Conservation (phyloP, 1,140 invertebrate genomes). For the Drosophila prosaltans region DNA sequence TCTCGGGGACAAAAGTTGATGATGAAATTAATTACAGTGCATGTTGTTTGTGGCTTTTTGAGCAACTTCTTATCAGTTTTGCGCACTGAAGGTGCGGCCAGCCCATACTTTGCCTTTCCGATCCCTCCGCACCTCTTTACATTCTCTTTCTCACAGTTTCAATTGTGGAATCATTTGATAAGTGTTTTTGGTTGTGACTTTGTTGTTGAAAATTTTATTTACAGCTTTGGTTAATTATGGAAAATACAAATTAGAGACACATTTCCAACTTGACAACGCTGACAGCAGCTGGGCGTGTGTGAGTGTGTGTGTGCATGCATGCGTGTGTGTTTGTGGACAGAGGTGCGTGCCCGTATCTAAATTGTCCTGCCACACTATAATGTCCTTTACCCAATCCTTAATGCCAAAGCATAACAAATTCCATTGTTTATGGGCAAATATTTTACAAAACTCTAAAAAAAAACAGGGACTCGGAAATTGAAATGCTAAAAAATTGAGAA, state of each 20-base stretch:
- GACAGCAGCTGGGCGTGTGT: constrained; percentile 5
- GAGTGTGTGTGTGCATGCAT: neutral
- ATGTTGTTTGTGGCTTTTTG: constrained; percentile 40
- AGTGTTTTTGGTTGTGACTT: constrained; percentile 36
- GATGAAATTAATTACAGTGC: constrained; percentile 67
- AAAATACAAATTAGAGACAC: constrained; percentile 49
- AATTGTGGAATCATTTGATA: constrained; percentile 37
- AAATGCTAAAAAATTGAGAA: neutral
- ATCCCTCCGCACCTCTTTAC: neutral
- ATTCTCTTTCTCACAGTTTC: neutral
- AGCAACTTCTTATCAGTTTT: constrained; percentile 51
- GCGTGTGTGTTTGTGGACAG: constrained; percentile 29
- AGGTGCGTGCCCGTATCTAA: constrained; percentile 3
- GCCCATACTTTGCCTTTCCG: constrained; percentile 23
- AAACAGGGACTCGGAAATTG: neutral
- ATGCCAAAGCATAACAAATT: constrained; percentile 35
- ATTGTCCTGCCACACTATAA: neutral
- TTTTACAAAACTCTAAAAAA: neutral
- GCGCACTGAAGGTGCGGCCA: constrained; percentile 48
- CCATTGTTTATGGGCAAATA: neutral
- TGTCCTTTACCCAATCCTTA: neutral
- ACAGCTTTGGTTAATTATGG: constrained; percentile 35
- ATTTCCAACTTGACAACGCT: constrained; percentile 34
- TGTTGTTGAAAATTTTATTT: constrained; percentile 25
- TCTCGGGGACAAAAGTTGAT: constrained; percentile 24